phyloP scores from a whole-genome alignment of 2,113 vertebrate genomes.

The Dolichotis patagonum region DNA sequence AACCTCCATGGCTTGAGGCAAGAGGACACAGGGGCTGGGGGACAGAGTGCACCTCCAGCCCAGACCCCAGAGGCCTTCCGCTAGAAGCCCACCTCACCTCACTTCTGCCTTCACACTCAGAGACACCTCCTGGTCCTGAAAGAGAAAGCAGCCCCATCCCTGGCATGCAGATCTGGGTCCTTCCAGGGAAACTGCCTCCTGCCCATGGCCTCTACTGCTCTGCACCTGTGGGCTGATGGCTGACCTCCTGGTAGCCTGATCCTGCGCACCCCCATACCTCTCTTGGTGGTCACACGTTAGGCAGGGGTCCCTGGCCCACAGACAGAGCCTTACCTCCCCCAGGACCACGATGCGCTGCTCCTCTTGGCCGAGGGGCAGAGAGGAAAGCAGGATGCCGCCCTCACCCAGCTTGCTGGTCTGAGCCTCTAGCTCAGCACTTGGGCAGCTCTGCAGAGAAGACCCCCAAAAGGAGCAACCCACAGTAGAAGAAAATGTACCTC shows the following conservation, averaged over 20 bases:
- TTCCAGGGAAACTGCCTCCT: background rate
- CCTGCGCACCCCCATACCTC: background rate
- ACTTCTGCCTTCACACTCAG: constrained; percentile 85
- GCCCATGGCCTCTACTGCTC: background rate
- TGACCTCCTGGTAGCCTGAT: background rate
- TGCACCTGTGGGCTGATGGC: no score
- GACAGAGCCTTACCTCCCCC: constrained; percentile 83
- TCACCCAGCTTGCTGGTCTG: constrained; percentile 75
- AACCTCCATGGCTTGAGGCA: background rate
- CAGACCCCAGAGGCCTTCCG: background rate
- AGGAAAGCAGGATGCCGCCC: constrained; percentile 80
- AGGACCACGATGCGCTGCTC: constrained; percentile 69
- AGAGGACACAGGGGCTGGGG: background rate
- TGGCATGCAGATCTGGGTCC: background rate
- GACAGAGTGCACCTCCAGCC: background rate
- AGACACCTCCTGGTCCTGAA: constrained; percentile 83
- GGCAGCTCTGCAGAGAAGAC: constrained; percentile 79
- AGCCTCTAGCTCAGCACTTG: constrained; percentile 82
- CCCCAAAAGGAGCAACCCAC: background rate
- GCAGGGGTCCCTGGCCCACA: background rate
- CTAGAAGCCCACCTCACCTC: constrained; percentile 81
- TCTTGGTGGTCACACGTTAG: background rate
- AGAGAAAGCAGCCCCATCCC: constrained; percentile 42
- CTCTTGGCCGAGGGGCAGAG: constrained; percentile 84
- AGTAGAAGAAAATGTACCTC: background rate